Conservation (phyloP, 2,113 vertebrate species). For the Origma solitaria region DNA sequence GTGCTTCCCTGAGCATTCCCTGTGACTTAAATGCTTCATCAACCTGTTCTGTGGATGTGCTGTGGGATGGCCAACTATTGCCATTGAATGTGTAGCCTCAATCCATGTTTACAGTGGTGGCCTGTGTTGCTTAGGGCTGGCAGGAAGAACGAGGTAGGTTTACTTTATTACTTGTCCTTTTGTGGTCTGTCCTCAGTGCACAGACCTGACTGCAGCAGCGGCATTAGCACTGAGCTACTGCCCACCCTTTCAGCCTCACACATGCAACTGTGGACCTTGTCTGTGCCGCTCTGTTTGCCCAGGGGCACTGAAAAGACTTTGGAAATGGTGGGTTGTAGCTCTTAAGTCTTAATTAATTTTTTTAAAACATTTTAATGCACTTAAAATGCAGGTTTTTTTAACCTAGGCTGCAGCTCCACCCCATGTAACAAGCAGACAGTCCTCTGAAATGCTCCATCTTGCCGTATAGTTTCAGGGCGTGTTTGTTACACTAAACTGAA, state of each 20-base stretch:
- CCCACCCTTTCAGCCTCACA: not conserved
- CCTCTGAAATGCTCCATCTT: not conserved
- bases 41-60: not conserved
- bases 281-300: not conserved
- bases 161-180: not conserved
- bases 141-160: not conserved
- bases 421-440: not conserved
- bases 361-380: not conserved
- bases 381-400: not conserved
- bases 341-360: not conserved
- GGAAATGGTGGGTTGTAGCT: not conserved
- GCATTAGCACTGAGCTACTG: not conserved
- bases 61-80: not conserved
- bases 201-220: not conserved
- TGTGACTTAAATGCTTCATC: not conserved
- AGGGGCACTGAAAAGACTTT: not conserved
- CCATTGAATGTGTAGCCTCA: not conserved
- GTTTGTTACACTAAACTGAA: not conserved
- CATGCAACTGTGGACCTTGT: not conserved
- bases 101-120: not conserved
- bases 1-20: not conserved
- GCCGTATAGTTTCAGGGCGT: not conserved
- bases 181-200: not conserved
- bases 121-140: not conserved
- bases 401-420: not conserved